Percentiles rank a stretch among this genome's conserved stretches.
phyloP scores from a whole-genome alignment of 2,113 vertebrate species.

The Maccullochella peelii region DNA sequence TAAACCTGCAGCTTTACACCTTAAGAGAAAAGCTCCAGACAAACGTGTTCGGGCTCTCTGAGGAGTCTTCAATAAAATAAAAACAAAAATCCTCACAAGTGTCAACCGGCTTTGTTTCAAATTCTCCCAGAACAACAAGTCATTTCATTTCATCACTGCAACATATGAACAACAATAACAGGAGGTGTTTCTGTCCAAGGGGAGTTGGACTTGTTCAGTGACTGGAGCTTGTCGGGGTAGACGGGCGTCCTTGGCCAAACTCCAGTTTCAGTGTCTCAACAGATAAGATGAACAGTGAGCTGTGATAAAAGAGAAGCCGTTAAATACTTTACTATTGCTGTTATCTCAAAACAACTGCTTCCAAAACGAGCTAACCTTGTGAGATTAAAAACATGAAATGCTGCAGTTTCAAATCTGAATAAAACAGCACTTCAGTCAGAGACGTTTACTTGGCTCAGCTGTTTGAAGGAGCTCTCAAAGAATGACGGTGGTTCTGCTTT shows the following conservation, averaged over 20 bases:
- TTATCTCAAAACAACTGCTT: not conserved
- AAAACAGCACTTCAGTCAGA: not conserved
- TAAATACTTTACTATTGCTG: not conserved
- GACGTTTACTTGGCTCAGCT: not conserved
- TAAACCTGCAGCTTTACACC: slow-evolving; percentile 13
- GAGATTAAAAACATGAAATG: slow-evolving; percentile 5
- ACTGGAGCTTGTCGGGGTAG: not conserved
- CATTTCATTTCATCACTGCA: slow-evolving; percentile 40
- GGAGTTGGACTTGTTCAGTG: slow-evolving; percentile 12
- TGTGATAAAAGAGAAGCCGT: slow-evolving; percentile 13
- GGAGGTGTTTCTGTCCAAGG: slow-evolving; percentile 21
- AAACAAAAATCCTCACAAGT: not conserved
- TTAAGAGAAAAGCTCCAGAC: not conserved
- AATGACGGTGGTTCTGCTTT: too few relatives aligned
- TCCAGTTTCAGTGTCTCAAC: slow-evolving; percentile 15
- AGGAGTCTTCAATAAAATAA: slow-evolving; percentile 25
- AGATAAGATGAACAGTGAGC: not conserved
- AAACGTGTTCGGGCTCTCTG: not conserved
- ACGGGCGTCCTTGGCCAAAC: slow-evolving; percentile 16
- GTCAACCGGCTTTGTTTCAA: slow-evolving; percentile 28
- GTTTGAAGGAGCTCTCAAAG: not conserved
- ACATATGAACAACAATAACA: slow-evolving; percentile 37
- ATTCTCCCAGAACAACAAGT: slow-evolving; percentile 19
- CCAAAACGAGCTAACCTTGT: not conserved
- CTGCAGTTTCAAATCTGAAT: not conserved